These are phyloP conservation scores for Leptatherina wallacei DNA, from an alignment of 2,797 vertebrate species.

Conservation along the genomic window DNA sequence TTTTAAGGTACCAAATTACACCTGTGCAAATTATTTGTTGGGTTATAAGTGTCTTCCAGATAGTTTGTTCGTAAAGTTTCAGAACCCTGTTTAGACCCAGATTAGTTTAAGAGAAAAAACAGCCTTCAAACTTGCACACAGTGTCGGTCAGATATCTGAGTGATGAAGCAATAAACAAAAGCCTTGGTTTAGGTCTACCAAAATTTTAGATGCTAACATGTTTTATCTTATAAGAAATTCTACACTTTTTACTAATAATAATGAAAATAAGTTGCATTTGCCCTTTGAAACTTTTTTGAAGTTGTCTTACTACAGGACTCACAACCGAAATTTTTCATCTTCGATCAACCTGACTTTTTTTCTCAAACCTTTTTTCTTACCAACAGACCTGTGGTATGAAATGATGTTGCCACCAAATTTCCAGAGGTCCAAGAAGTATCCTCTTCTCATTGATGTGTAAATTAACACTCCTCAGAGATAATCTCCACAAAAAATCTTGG, in stretches of 20 bases:
- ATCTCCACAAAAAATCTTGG: background rate
- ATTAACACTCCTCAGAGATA: conserved; percentile 60
- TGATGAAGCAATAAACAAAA: background rate
- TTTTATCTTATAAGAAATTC: background rate
- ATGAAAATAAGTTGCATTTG: background rate
- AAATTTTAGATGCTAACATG: background rate
- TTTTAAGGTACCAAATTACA: background rate
- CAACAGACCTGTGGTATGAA: conserved; percentile 94
- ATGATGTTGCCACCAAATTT: conserved; percentile 96
- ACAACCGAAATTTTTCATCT: background rate
- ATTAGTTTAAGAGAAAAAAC: no score
- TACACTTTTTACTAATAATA: background rate
- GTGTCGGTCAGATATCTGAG: background rate
- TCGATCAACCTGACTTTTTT: background rate
- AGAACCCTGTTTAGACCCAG: background rate
- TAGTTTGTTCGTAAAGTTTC: background rate
- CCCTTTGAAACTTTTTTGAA: background rate
- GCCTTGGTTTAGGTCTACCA: no score
- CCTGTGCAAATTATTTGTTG: background rate
- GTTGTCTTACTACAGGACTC: background rate
- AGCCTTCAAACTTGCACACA: background rate
- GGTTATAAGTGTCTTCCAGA: background rate
- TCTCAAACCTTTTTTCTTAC: background rate
- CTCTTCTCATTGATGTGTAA: conserved; percentile 97
- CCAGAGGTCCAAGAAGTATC: conserved; percentile 91